Evolutionary conservation across 1,140 invertebrate genomes (phyloP), one percentile per base, ranked within the genome.

Genomic region (Formica exsecta): DNA sequence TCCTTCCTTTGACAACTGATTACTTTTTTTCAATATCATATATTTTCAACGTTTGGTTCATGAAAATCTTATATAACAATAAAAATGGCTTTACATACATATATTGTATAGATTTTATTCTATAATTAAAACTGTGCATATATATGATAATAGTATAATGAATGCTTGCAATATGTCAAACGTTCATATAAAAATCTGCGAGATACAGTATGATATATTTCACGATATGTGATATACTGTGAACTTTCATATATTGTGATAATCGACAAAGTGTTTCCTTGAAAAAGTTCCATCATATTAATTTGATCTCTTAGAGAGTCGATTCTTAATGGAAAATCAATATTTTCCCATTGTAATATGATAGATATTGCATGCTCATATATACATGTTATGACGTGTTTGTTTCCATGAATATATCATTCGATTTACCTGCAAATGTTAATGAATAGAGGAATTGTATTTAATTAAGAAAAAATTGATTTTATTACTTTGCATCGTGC

Each of bases 251-350:
- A 66, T 54, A 32, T 32, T 32, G 32, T 86, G 87, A 91, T 93
- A 80, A 90, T 80, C 81, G 64, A 13, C 57, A 73, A 85, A 86
- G 61, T 92, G 91, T 92, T 94, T 93, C 92, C 71, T 88, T 92
- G 68, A 66, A 90, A 77, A 91, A 90, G 85, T 89, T 85, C 89
- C 66, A 85, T 90, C 86, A 87, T 64, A 84, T 92, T 91, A 86
- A 70, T 51, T 70, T 38, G 9, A 48, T 16, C 51, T 11, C 3
- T 22, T 22, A 48, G n/a, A 29, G 2, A 9, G 13, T 3, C 9
- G 48, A 62, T 41, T 41, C 16, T 62, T 64, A 29, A 62, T 64
- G n/a, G 16, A 38, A 0, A 29, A 2, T 8, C 16, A 51, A 41
- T 19, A 44, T 64, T 41, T 64, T 29, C 25, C 11, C 25, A 9